phyloP scores from a whole-genome alignment of 1,140 invertebrate species.

The Sesamia nonagrioides region DNA sequence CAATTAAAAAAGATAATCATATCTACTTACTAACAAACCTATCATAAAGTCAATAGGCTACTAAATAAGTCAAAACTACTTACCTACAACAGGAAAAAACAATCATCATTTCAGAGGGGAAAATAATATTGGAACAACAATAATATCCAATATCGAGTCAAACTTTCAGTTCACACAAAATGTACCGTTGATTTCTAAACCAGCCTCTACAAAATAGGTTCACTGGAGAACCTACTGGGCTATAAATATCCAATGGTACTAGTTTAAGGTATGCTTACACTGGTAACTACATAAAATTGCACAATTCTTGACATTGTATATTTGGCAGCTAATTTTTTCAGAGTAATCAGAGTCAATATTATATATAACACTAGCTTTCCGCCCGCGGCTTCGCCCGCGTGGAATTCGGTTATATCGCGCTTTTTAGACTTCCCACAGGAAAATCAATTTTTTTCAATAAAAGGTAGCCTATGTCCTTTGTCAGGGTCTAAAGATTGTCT shows the following conservation, averaged over 20 bases:
- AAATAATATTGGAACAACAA: slow-evolving; percentile 24
- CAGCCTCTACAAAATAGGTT: slow-evolving; percentile 34
- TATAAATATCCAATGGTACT: slow-evolving; percentile 31
- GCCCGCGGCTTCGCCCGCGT: too few relatives aligned
- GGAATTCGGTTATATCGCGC: too few relatives aligned
- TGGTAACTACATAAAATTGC: neutral
- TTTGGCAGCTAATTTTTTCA: too few relatives aligned
- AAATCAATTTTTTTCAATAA: too few relatives aligned
- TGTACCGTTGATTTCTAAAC: slow-evolving; percentile 30
- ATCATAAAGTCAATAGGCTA: too few relatives aligned
- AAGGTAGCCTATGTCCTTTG: too few relatives aligned
- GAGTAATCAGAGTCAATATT: too few relatives aligned
- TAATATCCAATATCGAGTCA: neutral
- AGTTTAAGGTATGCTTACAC: neutral
- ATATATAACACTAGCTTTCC: too few relatives aligned
- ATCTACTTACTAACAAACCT: too few relatives aligned
- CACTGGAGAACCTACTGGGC: slow-evolving; percentile 5
- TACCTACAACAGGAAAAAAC: neutral
- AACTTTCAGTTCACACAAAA: slow-evolving; percentile 8
- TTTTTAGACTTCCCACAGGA: too few relatives aligned
- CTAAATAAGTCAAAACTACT: neutral
- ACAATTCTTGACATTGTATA: neutral
- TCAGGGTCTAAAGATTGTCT: too few relatives aligned
- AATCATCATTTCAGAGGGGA: neutral
- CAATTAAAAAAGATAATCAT: too few relatives aligned